A percentile compares a stretch with the other conserved stretches of the same genome.
Evolutionary conservation across 2,797 vertebrate species (phyloP).

Genomic region (Pangasius mekongensis): DNA sequence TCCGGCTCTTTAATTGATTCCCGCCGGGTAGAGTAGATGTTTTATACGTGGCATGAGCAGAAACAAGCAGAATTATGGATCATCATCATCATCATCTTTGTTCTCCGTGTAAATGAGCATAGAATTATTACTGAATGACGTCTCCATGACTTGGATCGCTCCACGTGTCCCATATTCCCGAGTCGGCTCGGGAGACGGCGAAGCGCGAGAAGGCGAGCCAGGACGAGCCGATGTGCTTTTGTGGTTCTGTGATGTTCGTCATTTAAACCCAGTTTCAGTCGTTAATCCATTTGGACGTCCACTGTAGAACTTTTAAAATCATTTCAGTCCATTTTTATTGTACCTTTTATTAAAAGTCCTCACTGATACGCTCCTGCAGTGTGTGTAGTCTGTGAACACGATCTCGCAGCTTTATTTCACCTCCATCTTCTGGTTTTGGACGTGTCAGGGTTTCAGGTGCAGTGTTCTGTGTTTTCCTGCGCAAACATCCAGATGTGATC

Average conservation of each 20-base stretch:
- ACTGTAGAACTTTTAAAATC: neutral
- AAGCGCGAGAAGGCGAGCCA: neutral
- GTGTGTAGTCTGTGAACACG: neutral
- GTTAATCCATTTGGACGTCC: neutral
- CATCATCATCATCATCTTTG: neutral
- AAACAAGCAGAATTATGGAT: neutral
- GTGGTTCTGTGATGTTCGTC: neutral
- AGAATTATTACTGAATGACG: neutral
- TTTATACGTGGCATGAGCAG: constrained; percentile 46
- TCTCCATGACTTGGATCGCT: constrained; percentile 5
- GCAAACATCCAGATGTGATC: neutral
- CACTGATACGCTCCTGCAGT: constrained; percentile 40
- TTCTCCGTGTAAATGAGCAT: neutral
- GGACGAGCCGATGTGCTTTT: neutral
- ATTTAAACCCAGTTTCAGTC: neutral
- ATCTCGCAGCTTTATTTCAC: neutral
- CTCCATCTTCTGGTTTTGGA: neutral
- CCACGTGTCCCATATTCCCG: neutral
- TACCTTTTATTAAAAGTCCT: constrained; percentile 72
- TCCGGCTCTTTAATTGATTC: neutral
- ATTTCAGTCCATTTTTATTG: constrained; percentile 59
- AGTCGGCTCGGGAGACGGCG: neutral
- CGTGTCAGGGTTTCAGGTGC: too few species aligned
- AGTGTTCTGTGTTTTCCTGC: neutral
- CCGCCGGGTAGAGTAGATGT: constrained; percentile 38